Base-by-base conservation (phyloP, 2,888 invertebrate species). In the Napeogenes sylphis region DNA sequence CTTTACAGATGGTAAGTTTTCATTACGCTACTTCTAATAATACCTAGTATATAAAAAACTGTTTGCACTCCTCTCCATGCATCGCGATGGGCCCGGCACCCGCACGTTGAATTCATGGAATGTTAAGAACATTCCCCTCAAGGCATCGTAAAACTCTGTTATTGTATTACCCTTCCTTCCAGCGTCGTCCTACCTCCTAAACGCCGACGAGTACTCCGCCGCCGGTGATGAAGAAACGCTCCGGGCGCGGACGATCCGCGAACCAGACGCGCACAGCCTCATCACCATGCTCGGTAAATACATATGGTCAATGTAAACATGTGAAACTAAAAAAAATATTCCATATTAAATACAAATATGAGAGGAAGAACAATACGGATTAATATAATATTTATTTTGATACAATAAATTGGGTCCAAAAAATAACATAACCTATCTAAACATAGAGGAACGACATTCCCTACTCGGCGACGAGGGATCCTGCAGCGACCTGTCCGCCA, bases 401-500 rank as follows among this genome's bases (percentile, higher is more conserved):
- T 21, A 21, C 21, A 21, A 21, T 1, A 21, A 21, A 21, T 21
- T 21, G 21, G 21, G 21, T 3, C 38, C 38, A 38, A 6, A 38
- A 38, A 38, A 38, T 38, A 8, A 38, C 8, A 1, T 8, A 3
- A 8, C 3, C 38, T 38, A 38, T 38, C 8, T 38, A 38, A 38
- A 38, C 38, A 45, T 87, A 92, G 95, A 94, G 80, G 96, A 95
- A 83, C 92, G 94, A 69, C 93, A 95, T 85, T 95, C 95, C 55
- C 89, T 95, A 73, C 91, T 95, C 71, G 95, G 94, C 69, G 77
- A 70, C 66, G 80, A 74, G 68, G 90, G 85, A 68, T 97, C 97
- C 74, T 94, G 94, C 83, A 97, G 97, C 86, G 96, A 97, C 87
- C 91, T 97, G 73, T 97, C 97, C 59, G 94, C 95, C 59, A 94